These are phyloP conservation scores for Capra hircus DNA, from an alignment of 2,113 vertebrate species.

Conservation along the genomic window DNA sequence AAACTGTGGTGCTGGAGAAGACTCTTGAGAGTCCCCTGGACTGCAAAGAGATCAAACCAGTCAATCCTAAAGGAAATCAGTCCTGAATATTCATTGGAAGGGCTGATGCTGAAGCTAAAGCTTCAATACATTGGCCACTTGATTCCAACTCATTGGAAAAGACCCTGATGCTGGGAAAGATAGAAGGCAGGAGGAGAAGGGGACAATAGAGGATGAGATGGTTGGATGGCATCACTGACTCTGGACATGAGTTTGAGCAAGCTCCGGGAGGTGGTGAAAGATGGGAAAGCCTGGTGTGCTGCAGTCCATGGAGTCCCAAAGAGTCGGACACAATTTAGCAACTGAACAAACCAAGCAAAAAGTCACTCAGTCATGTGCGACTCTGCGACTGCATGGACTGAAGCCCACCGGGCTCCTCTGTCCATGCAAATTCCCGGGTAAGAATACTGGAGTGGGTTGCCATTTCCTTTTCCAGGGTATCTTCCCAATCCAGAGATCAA, in stretches of 20 bases:
- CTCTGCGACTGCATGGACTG: background rate
- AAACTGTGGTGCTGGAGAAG: background rate
- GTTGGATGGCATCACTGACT: background rate
- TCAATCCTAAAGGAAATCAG: background rate
- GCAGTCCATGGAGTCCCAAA: background rate
- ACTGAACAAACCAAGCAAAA: background rate
- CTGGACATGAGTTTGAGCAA: background rate
- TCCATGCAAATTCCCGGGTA: background rate
- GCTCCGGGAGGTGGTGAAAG: background rate
- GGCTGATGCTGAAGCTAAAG: background rate
- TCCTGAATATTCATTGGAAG: background rate
- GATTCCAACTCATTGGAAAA: background rate
- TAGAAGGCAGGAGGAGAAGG: background rate
- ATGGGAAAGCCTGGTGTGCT: background rate
- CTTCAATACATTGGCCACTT: background rate
- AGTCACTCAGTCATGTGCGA: background rate
- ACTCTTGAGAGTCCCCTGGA: background rate
- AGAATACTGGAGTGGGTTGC: background rate
- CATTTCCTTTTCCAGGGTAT: background rate
- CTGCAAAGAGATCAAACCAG: background rate
- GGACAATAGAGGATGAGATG: background rate
- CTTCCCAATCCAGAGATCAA: background rate
- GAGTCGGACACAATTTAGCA: background rate
- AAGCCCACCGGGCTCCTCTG: background rate
- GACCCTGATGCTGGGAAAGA: background rate